These are phyloP conservation scores for Nemopilema nomurai DNA, from an alignment of 30 jellyfish, hydroid and myxozoan genomes.

Conservation along the genomic window DNA sequence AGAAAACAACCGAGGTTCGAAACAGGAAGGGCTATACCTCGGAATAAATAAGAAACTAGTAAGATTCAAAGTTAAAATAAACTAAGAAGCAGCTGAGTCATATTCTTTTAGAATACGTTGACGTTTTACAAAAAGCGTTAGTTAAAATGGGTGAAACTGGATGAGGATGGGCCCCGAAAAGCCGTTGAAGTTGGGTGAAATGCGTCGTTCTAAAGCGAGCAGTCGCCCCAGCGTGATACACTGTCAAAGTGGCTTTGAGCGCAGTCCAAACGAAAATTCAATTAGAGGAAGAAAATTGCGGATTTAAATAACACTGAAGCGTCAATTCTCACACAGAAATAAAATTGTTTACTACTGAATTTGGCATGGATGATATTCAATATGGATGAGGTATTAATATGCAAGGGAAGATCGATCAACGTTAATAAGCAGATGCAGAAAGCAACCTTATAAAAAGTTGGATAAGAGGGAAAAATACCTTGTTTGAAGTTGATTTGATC, in stretches of 20 bases:
- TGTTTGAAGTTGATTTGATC: conserved; percentile 22
- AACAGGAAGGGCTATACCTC: no score
- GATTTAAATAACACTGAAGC: not conserved
- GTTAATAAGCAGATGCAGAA: not conserved
- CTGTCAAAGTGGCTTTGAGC: not conserved
- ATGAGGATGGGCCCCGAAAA: not conserved
- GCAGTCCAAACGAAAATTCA: not conserved
- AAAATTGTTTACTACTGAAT: not conserved
- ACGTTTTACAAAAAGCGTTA: not conserved
- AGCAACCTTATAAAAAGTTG: not conserved
- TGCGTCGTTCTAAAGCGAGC: not conserved
- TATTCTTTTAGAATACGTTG: not conserved
- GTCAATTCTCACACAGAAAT: not conserved
- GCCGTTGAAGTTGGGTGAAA: not conserved
- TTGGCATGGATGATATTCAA: not conserved
- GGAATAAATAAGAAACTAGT: no score
- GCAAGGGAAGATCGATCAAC: not conserved
- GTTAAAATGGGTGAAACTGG: not conserved
- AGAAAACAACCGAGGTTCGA: no score
- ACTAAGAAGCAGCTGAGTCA: not conserved
- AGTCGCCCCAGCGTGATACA: not conserved
- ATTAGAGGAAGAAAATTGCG: not conserved
- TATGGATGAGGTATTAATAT: not conserved
- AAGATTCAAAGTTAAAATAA: not conserved
- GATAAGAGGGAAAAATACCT: not conserved